Conservation (phyloP, 2,113 vertebrate species). For the Ceyx margarethae region DNA sequence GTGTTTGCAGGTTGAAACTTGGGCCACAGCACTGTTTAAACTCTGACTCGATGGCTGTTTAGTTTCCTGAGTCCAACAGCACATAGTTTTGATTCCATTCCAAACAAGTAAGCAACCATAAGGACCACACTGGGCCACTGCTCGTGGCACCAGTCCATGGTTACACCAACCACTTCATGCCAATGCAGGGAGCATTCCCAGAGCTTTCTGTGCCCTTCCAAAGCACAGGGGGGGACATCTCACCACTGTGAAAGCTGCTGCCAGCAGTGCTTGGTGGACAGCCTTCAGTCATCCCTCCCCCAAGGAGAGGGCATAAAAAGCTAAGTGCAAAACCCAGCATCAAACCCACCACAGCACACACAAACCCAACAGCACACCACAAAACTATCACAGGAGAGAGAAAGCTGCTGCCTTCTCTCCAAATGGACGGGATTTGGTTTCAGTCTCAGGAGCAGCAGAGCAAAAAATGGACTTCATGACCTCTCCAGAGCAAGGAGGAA, state of each 20-base stretch:
- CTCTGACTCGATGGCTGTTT: not conserved
- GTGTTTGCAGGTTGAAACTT: not conserved
- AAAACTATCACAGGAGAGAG: not conserved
- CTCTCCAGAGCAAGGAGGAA: not conserved
- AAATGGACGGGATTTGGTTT: not conserved
- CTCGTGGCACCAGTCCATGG: not conserved
- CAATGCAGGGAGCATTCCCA: not conserved
- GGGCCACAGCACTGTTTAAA: not conserved
- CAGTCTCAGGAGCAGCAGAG: not conserved
- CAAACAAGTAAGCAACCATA: not conserved
- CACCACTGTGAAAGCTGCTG: not conserved
- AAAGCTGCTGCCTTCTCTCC: not conserved
- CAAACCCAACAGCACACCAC: too few species aligned
- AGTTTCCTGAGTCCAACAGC: not conserved
- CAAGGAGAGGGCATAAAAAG: not conserved
- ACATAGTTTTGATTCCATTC: not conserved
- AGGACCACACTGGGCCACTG: not conserved
- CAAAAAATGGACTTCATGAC: not conserved
- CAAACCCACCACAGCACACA: too few species aligned
- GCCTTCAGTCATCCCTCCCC: not conserved
- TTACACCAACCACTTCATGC: not conserved
- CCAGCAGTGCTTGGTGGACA: not conserved
- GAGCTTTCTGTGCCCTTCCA: not conserved
- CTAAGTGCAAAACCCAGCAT: not conserved
- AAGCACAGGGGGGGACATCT: not conserved